Base-by-base conservation (phyloP, 2,888 invertebrate genomes). In the Drosophila neotestacea region DNA sequence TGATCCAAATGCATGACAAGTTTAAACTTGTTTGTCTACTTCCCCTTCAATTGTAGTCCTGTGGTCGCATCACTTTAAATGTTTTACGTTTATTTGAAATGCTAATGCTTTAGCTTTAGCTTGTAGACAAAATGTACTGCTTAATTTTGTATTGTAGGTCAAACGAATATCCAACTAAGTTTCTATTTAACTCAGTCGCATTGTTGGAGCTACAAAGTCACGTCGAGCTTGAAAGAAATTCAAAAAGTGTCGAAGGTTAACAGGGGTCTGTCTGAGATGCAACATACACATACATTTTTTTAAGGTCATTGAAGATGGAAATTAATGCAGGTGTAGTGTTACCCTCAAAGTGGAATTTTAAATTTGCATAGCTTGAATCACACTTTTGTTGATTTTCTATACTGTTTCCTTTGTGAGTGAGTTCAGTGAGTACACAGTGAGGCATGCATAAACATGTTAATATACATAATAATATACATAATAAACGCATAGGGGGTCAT, bases 51-150 rank as follows among this genome's bases (percentile, higher is more conserved):
- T 63, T 42, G 59, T 38, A 54, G 64, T 62, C 39, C 42, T 61
- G 70, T 60, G 69, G 77, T 77, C 73, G 73, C 73, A 75, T 72
- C 72, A 66, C 66, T 79, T 79, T 75, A 69, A 79, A 69, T 78
- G 79, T 69, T 75, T 66, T 46, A 50, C 79, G 41, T 59, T 66
- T 66, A 68, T 77, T 77, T 77, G 76, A 79, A 76, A 79, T 79
- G 76, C 62, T 79, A 78, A 78, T 78, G 77, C 22, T 22, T 22
- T 22, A 22, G 22, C 50, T 28, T 9, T 5, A 42, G 38, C 4
- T 44, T 28, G 38, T 48, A 52, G 64, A 58, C 59, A 44, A 59
- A 52, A 64, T 54, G 59, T 59, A 41, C 48, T 59, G 52, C 64
- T 64, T 52, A 52, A 64, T 48, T 56, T 50, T 62, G 22, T 56